Base-by-base conservation (phyloP, 2,888 invertebrate genomes). In the Drosophila atripex region DNA sequence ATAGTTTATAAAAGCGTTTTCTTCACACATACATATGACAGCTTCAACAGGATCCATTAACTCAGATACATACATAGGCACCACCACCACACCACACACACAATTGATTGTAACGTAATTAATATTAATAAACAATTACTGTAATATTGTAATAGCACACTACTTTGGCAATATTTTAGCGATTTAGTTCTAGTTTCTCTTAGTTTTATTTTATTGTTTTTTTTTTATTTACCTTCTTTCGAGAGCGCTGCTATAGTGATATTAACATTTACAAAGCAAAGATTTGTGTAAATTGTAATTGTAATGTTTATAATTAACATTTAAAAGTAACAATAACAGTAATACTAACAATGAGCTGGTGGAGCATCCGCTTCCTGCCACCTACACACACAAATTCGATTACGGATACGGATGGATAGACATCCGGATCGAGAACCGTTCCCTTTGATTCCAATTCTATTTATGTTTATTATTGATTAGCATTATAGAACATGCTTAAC, bases 161-260 rank as follows among this genome's bases (percentile, higher is more conserved):
- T 11, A 55, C 38, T 46, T 51, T 57, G 50, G 46, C 47, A 54
- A 55, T 73, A 54, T 45, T 21, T 64, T 55, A 47, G 46, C 12
- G 14, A 28, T 41, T 73, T 73, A 55, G 50, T 50, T 53, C 16
- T 46, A 64, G 56, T 69, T 60, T 41, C 41, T 54, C 12, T 63
- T 73, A 56, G 65, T 53, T 82, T 45, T 52, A 45, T 60, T 70
- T 85, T n/a, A 35, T n/a, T 52, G 46, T 60, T 70, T 87, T 21
- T 23, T 28, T 9, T 14, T 45, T n/a, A 16, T n/a, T 35, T 57
- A 35, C 64, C 53, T 59, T 32, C 59, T 87, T 79, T 50, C 69
- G 85, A 70, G 73, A 83, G 82, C 88, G 84, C 86, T 82, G 89
- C 73, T 85, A 88, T 85, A 85, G 84, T 85, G 84, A 85, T 85